phyloP scores from a whole-genome alignment of 2,888 invertebrate species.

The Cerastoderma edule region DNA sequence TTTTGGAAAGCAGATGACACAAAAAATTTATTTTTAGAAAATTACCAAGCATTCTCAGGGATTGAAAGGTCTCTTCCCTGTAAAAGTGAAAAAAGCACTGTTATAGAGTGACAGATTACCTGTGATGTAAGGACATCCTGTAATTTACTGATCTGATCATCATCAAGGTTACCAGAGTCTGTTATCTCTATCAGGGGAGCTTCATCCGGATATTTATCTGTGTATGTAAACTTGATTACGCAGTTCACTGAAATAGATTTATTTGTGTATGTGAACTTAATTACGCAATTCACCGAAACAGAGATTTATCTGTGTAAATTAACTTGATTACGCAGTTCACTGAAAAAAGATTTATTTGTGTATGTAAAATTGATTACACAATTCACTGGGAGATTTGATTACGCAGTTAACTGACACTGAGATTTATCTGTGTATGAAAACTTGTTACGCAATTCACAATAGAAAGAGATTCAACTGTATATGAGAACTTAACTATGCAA shows the following conservation, averaged over 20 bases:
- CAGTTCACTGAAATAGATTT: constrained; percentile 87
- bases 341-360: no score
- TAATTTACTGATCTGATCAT: constrained; percentile 71
- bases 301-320: no score
- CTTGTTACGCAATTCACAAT: no score
- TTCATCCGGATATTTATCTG: constrained; percentile 95
- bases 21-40: not conserved
- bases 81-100: not conserved
- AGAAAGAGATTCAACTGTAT: constrained; percentile 94
- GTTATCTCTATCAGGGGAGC: constrained; percentile 90
- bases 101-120: constrained; percentile 56
- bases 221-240: constrained; percentile 92
- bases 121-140: constrained; percentile 73
- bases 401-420: constrained; percentile 38
- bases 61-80: not conserved
- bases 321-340: no score
- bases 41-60: not conserved
- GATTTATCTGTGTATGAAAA: no score
- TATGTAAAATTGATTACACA: no score
- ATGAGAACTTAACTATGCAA: constrained; percentile 92
- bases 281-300: no score
- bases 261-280: no score
- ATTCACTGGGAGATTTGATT: not conserved
- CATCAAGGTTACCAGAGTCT: constrained; percentile 87
- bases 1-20: no score